These are phyloP conservation scores for Oncorhynchus keta DNA, from an alignment of 2,113 vertebrate species.

Conservation along the genomic window DNA sequence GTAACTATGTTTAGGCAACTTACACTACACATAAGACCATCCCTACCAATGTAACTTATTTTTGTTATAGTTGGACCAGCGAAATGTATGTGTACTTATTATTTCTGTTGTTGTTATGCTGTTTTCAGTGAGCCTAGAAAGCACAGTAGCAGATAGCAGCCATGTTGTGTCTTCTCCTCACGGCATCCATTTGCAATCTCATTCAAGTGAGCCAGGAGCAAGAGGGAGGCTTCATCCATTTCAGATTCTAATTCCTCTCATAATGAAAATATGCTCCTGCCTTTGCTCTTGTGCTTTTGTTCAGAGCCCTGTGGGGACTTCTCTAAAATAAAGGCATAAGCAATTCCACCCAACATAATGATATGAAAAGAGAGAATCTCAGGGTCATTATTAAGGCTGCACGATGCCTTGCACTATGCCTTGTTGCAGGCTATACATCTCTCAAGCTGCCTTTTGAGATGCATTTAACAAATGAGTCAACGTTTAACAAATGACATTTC, in stretches of 20 bases:
- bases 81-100: no score
- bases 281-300: slow-evolving; percentile 19
- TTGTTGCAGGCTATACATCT: slow-evolving; percentile 21
- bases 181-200: slow-evolving; percentile 13
- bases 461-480: slow-evolving; percentile 40
- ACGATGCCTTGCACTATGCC: not conserved
- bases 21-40: no score
- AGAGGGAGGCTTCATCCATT: slow-evolving; percentile 7
- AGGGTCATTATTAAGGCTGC: slow-evolving; percentile 6
- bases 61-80: no score
- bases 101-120: no score
- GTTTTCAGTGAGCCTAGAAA: not conserved
- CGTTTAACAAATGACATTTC: slow-evolving; percentile 25
- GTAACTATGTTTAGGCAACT: no score
- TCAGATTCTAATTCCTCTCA: slow-evolving; percentile 15
- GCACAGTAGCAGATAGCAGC: not conserved
- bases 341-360: slow-evolving; percentile 3
- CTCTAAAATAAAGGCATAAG: slow-evolving; percentile 9
- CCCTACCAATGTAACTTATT: no score
- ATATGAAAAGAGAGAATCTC: slow-evolving; percentile 1
- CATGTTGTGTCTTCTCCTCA: not conserved
- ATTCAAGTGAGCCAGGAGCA: slow-evolving; percentile 16
- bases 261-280: slow-evolving; percentile 26
- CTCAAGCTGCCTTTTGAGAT: slow-evolving; percentile 8
- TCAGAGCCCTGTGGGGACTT: slow-evolving; percentile 16